Base-by-base conservation (phyloP, 1,140 invertebrate genomes). In the Drosophila micromelanica region DNA sequence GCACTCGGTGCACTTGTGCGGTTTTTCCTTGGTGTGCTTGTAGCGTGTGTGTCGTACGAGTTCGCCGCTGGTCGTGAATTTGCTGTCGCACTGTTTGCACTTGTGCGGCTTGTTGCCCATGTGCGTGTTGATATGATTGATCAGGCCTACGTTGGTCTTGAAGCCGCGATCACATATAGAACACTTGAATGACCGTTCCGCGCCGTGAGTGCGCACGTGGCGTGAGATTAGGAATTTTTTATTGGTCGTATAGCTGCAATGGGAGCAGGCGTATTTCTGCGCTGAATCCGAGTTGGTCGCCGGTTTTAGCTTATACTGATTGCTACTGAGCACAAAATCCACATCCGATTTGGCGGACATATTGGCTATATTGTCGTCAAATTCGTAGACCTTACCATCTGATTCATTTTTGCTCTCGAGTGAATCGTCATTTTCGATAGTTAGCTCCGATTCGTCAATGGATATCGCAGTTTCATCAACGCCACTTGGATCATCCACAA, bases 51-150 rank as follows among this genome's bases (percentile, higher is more conserved):
- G 98, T 32, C 98, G 94, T 0, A 98, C 97, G 54, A 99, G 93
- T 93, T 99, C 98, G 70, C 98, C 98, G 56, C 97, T 98, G 2
- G 98, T 99, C 1, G 98, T 99, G 91, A 99, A 99, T 9, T 96
- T 96, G 73, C 96, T 96, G 8, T 97, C 96, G 93, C 98, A 99
- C 90, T 94, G 96, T 93, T 98, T 98, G 93, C 98, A 99, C 42
- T 96, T 94, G 92, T 99, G 98, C 0, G 98, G 98, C 89, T 98
- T 97, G 6, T 96, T 97, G 40, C 98, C 98, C 27, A 98, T 98
- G 92, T 99, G 98, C 64, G 98, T 99, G 92, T 99, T 99, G 2
- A 98, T 95, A 92, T 99, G 98, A 92, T 99, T 99, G 79, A 98
- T 96, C 23, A 99, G 93, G 0, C 98, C 98, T 1, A 97, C 97